Base-by-base conservation (phyloP, 2,888 invertebrate species). In the Congeria kusceri region DNA sequence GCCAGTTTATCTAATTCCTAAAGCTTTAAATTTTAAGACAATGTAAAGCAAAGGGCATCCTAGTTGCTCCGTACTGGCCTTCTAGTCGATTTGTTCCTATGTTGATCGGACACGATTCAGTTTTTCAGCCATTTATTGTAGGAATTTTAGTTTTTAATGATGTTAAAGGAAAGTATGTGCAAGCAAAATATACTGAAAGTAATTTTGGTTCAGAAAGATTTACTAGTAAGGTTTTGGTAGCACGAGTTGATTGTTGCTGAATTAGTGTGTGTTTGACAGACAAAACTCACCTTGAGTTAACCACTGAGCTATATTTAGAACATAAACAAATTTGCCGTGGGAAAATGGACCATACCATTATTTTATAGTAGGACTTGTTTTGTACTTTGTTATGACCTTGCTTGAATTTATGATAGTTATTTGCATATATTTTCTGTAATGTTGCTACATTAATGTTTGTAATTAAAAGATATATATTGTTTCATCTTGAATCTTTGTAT, bases 131-230 rank as follows among this genome's bases (percentile, higher is more conserved):
- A 18, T 73, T 28, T 20, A 59, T 66, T 11, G 20, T 20, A 29
- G 66, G 65, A 23, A 59, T 49, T 15, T 59, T 61, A 11, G 18
- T 65, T 9, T 73, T 73, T 66, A 61, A 67, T 15, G n/a, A 74
- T 7, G 9, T 39, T 13, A 13, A 20, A 57, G 66, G 57, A 13
- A 57, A 56, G 9, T 66, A 57, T 56, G 39, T 66, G 11, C 56
- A 65, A 32, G 56, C 29, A 53, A 25, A 20, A 25, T 53, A 65
- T 29, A 65, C 47, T 15, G 65, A 65, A 20, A 29, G 32, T 25
- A 57, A 56, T 32, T 66, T 57, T 56, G 53, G 28, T 9, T 66
- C 44, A 3, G 57, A 57, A 32, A 56, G 39, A 15, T 66, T 66
- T 4, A 39, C 56, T 4, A 39, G 56, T 25, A 39, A 56, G 23